Percentiles rank a stretch among this genome's conserved stretches.
These are phyloP conservation scores for Agrotis segetum DNA, from an alignment of 2,888 invertebrate genomes.

Conservation along the genomic window DNA sequence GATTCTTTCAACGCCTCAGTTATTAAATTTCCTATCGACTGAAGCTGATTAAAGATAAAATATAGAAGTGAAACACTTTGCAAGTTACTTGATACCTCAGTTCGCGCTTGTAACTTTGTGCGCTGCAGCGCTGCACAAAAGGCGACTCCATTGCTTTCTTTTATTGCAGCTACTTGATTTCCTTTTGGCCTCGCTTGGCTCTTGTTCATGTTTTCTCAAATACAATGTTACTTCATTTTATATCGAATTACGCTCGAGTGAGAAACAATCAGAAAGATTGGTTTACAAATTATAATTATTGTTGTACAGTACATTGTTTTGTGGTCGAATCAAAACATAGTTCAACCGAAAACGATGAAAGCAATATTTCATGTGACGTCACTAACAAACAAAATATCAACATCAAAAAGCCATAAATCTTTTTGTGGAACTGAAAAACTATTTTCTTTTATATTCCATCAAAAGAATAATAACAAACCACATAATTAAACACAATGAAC, in stretches of 20 bases:
- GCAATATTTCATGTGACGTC: too few species aligned
- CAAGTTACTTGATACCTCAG: conserved; percentile 56
- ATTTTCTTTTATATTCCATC: neutral
- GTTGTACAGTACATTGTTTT: too few species aligned
- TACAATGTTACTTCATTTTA: conserved; percentile 28
- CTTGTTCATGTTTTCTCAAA: conserved; percentile 46
- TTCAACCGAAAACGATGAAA: too few species aligned
- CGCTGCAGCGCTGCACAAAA: conserved; percentile 49
- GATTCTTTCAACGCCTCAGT: conserved; percentile 32
- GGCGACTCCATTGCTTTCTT: conserved; percentile 49
- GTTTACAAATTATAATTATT: too few species aligned
- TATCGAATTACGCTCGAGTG: neutral
- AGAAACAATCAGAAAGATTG: too few species aligned
- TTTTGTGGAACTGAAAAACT: neutral
- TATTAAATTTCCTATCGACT: conserved; percentile 51
- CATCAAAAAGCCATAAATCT: neutral
- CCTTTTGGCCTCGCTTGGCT: conserved; percentile 44
- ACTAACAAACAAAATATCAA: neutral
- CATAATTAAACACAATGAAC: conserved; percentile 9
- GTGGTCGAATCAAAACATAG: too few species aligned
- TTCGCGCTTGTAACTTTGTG: conserved; percentile 56
- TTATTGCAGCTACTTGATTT: conserved; percentile 64
- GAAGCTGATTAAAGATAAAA: conserved; percentile 60
- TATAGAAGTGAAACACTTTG: conserved; percentile 48
- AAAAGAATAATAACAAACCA: conserved; percentile 3